Percentiles rank a stretch among this genome's conserved stretches.
These are phyloP conservation scores for Chionodraco myersi DNA, from an alignment of 2,113 vertebrate species.

Conservation along the genomic window DNA sequence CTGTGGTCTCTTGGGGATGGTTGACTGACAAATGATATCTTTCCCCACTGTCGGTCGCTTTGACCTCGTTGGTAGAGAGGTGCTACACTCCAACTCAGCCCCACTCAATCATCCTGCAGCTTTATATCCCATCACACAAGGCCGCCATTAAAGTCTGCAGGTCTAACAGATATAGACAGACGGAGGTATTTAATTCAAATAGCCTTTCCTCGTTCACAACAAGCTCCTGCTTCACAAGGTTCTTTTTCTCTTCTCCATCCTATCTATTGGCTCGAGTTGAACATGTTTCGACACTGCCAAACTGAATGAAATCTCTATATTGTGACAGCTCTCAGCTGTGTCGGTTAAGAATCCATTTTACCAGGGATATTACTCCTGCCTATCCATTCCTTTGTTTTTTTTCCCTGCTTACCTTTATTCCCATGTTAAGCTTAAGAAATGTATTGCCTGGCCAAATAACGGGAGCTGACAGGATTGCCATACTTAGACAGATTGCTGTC, in stretches of 20 bases:
- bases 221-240: not conserved
- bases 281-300: not conserved
- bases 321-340: constrained; percentile 8
- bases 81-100: constrained; percentile 22
- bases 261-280: not conserved
- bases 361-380: constrained; percentile 19
- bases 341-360: not conserved
- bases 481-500: constrained; percentile 26
- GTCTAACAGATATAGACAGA: not conserved
- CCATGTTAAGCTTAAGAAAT: not conserved
- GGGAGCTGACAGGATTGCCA: not conserved
- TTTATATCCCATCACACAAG: constrained; percentile 21
- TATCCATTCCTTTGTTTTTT: not conserved
- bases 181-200: constrained; percentile 3
- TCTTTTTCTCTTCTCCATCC: not conserved
- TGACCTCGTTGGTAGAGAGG: constrained; percentile 55
- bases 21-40: constrained; percentile 56
- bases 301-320: constrained; percentile 2
- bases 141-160: constrained; percentile 8
- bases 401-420: not conserved
- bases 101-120: constrained; percentile 44
- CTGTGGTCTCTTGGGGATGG: constrained; percentile 24
- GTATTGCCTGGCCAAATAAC: constrained; percentile 21
- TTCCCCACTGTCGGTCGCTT: constrained; percentile 20
- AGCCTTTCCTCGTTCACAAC: not conserved